Percentiles rank a stretch among this genome's conserved stretches.
phyloP scores from a whole-genome alignment of 1,140 invertebrate species.

The Proales similis region DNA sequence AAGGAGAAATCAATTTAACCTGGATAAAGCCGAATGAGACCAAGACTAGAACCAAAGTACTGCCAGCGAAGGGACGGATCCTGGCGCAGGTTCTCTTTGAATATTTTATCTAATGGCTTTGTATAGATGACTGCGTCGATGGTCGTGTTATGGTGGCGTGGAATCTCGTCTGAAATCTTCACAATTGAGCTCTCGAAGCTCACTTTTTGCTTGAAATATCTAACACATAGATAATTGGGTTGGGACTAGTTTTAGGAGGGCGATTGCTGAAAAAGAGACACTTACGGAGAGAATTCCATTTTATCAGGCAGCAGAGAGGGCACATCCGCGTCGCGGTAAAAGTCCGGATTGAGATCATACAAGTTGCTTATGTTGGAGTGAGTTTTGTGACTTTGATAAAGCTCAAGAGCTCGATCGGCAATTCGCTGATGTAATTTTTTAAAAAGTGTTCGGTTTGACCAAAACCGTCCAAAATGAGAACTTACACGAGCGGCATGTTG shows the following conservation, averaged over 20 bases:
- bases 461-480: constrained; percentile 4
- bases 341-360: constrained; percentile 43
- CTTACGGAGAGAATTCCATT: constrained; percentile 51
- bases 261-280: constrained; percentile 5
- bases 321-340: constrained; percentile 52
- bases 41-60: constrained; percentile 53
- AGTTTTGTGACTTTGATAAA: constrained; percentile 47
- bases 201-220: constrained; percentile 52
- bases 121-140: constrained; percentile 50
- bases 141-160: constrained; percentile 45
- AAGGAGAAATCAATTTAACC: too few species aligned
- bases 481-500: constrained; percentile 49
- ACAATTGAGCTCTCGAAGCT: constrained; percentile 48
- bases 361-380: constrained; percentile 40
- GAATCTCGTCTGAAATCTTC: constrained; percentile 55
- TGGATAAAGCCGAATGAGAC: constrained; percentile 52
- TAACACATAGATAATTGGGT: constrained; percentile 39
- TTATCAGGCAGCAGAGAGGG: constrained; percentile 48
- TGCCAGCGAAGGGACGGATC: constrained; percentile 52
- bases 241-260: constrained; percentile 22
- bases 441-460: not conserved
- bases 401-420: constrained; percentile 45
- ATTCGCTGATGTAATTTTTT: constrained; percentile 42
- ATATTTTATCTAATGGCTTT: constrained; percentile 46
- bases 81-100: constrained; percentile 46